Percentiles rank a stretch among this genome's conserved stretches.
These are phyloP conservation scores for Falco concolor DNA, from an alignment of 2,797 vertebrate species.

Conservation along the genomic window DNA sequence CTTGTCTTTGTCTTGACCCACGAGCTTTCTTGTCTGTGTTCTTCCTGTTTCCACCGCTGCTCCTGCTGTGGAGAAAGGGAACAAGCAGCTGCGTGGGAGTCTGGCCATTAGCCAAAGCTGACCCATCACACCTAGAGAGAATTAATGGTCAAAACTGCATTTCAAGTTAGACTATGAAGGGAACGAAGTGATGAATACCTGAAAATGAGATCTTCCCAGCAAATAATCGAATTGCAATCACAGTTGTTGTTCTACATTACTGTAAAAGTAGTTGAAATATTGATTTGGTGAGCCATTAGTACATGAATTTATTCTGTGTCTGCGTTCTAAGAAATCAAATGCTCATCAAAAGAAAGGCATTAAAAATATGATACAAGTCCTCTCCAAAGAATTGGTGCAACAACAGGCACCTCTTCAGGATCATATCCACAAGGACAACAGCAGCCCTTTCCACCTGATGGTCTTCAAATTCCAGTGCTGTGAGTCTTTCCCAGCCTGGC, in stretches of 20 bases:
- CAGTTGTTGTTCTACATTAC: background rate
- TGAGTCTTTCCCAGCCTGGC: background rate
- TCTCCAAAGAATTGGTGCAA: background rate
- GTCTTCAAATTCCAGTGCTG: background rate
- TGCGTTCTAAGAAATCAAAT: constrained; percentile 9
- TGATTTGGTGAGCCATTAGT: background rate
- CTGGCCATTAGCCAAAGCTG: background rate
- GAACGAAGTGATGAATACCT: background rate
- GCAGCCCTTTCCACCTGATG: background rate
- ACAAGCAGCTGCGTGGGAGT: background rate
- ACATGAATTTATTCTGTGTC: background rate
- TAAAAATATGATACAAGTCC: background rate
- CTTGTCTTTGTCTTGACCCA: no score
- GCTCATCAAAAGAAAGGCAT: constrained; percentile 10
- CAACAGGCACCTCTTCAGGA: background rate
- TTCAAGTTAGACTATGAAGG: background rate
- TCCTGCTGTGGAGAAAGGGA: background rate
- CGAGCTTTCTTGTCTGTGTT: background rate
- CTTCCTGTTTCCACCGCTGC: background rate
- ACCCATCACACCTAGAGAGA: background rate
- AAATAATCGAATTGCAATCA: background rate
- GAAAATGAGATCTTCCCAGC: background rate
- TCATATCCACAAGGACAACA: background rate
- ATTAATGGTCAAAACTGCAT: background rate
- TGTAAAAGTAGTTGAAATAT: background rate